Conservation (phyloP, 2,888 invertebrate genomes). For the Seira musarum region DNA sequence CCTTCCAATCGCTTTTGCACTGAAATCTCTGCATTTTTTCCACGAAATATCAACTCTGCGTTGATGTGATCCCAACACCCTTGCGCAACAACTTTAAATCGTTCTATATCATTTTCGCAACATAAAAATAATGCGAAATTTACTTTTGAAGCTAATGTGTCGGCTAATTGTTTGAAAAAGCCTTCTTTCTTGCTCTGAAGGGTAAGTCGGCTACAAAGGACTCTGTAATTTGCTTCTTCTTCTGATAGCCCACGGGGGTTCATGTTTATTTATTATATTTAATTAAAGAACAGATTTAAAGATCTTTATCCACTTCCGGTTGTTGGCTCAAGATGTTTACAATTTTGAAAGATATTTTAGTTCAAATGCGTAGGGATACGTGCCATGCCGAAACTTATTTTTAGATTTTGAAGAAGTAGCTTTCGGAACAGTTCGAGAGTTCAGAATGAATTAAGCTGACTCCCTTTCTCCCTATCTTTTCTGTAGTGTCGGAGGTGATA, state of each 20-base stretch:
- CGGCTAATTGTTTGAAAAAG: constrained; percentile 81
- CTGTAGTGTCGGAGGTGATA: constrained; percentile 67
- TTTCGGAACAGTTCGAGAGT: constrained; percentile 21
- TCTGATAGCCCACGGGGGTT: constrained; percentile 18
- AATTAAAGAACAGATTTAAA: not conserved
- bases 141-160: constrained; percentile 74
- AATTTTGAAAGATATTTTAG: not conserved
- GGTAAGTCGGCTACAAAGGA: constrained; percentile 82
- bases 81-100: constrained; percentile 58
- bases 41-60: constrained; percentile 65
- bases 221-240: constrained; percentile 74
- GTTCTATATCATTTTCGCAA: constrained; percentile 63
- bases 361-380: not conserved
- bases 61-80: constrained; percentile 64
- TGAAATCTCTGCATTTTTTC: constrained; percentile 74
- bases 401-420: constrained; percentile 19
- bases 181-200: constrained; percentile 83
- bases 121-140: constrained; percentile 55
- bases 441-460: not conserved
- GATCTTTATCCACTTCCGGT: not conserved
- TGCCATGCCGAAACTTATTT: constrained; percentile 26
- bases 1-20: constrained; percentile 78
- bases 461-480: constrained; percentile 4
- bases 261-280: not conserved
- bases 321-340: constrained; percentile 10